Conservation (phyloP, 2,888 invertebrate species). For the Meta bourneti region DNA sequence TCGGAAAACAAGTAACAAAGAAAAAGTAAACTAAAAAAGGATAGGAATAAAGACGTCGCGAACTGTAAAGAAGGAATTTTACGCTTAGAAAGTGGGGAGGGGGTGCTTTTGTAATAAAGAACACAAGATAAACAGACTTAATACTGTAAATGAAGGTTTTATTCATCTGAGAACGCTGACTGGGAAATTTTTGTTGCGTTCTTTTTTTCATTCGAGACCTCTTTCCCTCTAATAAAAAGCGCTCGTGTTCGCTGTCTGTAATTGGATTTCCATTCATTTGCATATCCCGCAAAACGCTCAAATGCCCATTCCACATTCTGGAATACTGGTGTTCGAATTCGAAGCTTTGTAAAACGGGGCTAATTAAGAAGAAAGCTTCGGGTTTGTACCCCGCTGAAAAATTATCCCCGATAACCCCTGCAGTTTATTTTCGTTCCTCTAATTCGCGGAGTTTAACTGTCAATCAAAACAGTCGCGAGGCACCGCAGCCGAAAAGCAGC, state of each 20-base stretch:
- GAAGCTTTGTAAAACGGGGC: conserved; percentile 30
- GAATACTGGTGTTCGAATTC: conserved; percentile 33
- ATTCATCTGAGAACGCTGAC: conserved; percentile 30
- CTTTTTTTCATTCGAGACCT: conserved; percentile 26
- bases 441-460: not conserved
- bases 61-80: conserved; percentile 25
- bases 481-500: too few species aligned
- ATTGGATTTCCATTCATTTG: conserved; percentile 58
- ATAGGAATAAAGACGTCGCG: conserved; percentile 9
- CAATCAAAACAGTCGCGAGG: not conserved
- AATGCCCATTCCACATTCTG: conserved; percentile 23
- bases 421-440: not conserved
- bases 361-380: conserved; percentile 41
- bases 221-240: conserved; percentile 6
- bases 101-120: conserved; percentile 32
- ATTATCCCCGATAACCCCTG: not conserved
- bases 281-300: conserved; percentile 13
- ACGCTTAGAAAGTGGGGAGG: not conserved
- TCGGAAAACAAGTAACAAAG: not conserved
- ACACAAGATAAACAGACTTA: conserved; percentile 51
- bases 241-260: conserved; percentile 24
- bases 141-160: conserved; percentile 56
- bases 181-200: conserved; percentile 5
- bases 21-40: not conserved
- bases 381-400: not conserved